Evolutionary conservation across 2,113 vertebrate species (phyloP).

Genomic region (Seriola quinqueradiata): DNA sequence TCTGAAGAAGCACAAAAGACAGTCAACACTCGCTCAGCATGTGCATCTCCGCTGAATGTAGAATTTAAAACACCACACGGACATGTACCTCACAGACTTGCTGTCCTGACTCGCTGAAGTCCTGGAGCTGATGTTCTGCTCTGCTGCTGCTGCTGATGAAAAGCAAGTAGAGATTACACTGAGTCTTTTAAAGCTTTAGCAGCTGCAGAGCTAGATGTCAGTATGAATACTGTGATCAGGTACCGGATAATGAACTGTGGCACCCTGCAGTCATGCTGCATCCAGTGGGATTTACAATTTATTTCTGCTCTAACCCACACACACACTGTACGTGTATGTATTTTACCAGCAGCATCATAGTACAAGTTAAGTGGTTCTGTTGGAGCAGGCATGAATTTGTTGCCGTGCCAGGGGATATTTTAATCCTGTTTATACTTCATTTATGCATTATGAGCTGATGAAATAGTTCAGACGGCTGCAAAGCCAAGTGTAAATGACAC

Average conservation of each 20-base stretch:
- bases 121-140: conserved; percentile 44
- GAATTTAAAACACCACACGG: neutral
- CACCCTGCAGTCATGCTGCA: neutral
- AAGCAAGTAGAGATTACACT: neutral
- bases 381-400: neutral
- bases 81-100: conserved; percentile 70
- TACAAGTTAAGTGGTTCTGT: too few relatives aligned
- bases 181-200: neutral
- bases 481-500: neutral
- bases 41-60: neutral
- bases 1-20: conserved; percentile 37
- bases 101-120: conserved; percentile 57
- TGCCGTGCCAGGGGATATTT: neutral
- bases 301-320: neutral
- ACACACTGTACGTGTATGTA: neutral
- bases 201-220: neutral
- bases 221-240: neutral
- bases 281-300: neutral
- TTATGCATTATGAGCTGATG: neutral
- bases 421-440: neutral
- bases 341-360: neutral
- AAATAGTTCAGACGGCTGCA: neutral
- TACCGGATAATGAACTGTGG: neutral
- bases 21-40: neutral
- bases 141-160: conserved; percentile 59